These are phyloP conservation scores for Alectura lathami DNA, from an alignment of 2,113 vertebrate species.

Conservation along the genomic window DNA sequence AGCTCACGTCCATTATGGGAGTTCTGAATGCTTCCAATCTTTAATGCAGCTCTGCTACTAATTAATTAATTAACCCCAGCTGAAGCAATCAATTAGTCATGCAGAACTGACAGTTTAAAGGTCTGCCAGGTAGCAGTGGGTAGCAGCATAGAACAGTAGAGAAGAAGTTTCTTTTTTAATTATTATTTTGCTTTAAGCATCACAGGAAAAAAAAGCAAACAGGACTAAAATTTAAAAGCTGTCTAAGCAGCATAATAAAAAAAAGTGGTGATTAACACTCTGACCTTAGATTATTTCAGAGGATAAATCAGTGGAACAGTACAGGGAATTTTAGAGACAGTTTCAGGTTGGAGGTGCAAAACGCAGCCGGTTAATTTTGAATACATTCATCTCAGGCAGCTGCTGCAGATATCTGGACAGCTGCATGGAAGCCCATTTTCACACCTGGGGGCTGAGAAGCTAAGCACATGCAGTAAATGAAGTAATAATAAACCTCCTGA, in stretches of 20 bases:
- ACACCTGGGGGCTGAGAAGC: background rate
- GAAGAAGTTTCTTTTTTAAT: constrained; percentile 23
- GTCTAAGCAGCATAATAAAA: background rate
- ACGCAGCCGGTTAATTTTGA: background rate
- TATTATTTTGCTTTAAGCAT: constrained; percentile 8
- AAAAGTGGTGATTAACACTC: background rate
- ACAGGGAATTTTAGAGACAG: background rate
- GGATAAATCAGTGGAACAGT: background rate
- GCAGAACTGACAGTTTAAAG: constrained; percentile 76
- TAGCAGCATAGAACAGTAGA: constrained; percentile 13
- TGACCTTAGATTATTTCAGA: background rate
- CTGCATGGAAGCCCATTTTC: background rate
- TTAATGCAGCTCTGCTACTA: constrained; percentile 80
- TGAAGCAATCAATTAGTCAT: constrained; percentile 84
- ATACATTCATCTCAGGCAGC: background rate
- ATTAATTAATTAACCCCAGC: constrained; percentile 94
- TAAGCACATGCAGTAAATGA: background rate
- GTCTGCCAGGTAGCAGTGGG: constrained; percentile 55
- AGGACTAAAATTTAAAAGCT: constrained; percentile 1
- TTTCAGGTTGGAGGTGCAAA: background rate
- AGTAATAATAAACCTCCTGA: background rate
- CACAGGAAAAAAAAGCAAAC: background rate
- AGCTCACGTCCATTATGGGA: constrained; percentile 75
- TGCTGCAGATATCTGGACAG: background rate
- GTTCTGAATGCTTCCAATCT: constrained; percentile 80